phyloP scores from a whole-genome alignment of 2,888 invertebrate species.

The Andrena hattorfiana region DNA sequence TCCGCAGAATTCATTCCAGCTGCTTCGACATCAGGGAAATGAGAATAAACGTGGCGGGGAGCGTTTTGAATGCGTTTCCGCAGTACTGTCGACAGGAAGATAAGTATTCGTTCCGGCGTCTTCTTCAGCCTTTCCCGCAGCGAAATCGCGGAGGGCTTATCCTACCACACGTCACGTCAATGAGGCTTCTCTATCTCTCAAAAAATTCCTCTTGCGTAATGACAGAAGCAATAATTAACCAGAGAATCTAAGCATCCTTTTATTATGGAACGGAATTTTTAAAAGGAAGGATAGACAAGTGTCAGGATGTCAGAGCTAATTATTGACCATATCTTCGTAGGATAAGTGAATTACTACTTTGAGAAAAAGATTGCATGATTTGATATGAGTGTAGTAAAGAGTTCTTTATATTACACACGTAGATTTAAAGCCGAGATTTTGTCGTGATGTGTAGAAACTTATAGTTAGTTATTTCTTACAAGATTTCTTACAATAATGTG shows the following conservation, averaged over 20 bases:
- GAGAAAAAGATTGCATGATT: too few species aligned
- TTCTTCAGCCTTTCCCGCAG: slow-evolving; percentile 38
- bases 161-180: neutral
- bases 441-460: too few species aligned
- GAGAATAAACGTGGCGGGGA: slow-evolving; percentile 48
- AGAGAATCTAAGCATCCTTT: neutral
- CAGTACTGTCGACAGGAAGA: slow-evolving; percentile 39
- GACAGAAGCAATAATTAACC: neutral
- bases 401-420: too few species aligned
- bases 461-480: too few species aligned
- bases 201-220: neutral
- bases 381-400: too few species aligned
- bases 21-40: slow-evolving; percentile 39
- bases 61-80: slow-evolving; percentile 41
- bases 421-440: too few species aligned
- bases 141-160: slow-evolving; percentile 21
- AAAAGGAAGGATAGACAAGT: too few species aligned
- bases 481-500: too few species aligned
- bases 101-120: slow-evolving; percentile 49
- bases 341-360: too few species aligned
- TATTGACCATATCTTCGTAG: too few species aligned
- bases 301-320: too few species aligned
- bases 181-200: slow-evolving; percentile 5
- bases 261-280: neutral
- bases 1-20: slow-evolving; percentile 28